Percentiles rank a stretch among this genome's conserved stretches.
These are phyloP conservation scores for Apocheima hispidaria DNA, from an alignment of 2,888 invertebrate genomes.

Conservation along the genomic window DNA sequence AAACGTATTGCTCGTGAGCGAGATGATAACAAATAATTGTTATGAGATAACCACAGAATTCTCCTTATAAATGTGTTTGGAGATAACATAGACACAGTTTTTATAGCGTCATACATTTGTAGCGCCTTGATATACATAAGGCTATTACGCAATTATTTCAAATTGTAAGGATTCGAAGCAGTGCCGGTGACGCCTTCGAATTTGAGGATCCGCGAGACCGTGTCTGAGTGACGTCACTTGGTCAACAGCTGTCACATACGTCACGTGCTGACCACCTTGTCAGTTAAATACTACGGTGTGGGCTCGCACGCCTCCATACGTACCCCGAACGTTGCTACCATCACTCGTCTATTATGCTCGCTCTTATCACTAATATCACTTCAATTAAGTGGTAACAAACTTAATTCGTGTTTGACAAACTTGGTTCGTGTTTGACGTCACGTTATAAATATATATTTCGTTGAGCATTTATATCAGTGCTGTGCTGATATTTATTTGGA, in stretches of 20 bases:
- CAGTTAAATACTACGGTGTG: slow-evolving; percentile 55
- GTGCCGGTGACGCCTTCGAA: slow-evolving; percentile 30
- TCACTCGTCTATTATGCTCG: slow-evolving; percentile 42
- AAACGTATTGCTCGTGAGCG: slow-evolving; percentile 1
- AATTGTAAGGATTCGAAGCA: slow-evolving; percentile 33
- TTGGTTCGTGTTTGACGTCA: slow-evolving; percentile 62
- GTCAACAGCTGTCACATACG: slow-evolving; percentile 40
- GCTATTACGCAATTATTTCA: slow-evolving; percentile 20
- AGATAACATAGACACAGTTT: not conserved
- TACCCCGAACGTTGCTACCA: slow-evolving; percentile 57
- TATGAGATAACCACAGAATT: not conserved
- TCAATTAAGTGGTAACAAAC: slow-evolving; percentile 66
- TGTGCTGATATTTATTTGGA: slow-evolving; percentile 31
- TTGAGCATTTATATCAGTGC: slow-evolving; percentile 34
- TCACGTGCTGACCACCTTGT: slow-evolving; percentile 50
- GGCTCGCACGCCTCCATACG: slow-evolving; percentile 66
- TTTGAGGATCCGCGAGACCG: slow-evolving; percentile 23
- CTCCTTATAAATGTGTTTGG: too few species aligned
- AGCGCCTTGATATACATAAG: slow-evolving; percentile 2
- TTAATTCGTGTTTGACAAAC: too few species aligned
- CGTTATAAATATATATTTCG: slow-evolving; percentile 25
- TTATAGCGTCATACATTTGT: not conserved
- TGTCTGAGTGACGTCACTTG: slow-evolving; percentile 33
- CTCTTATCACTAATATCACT: slow-evolving; percentile 64
- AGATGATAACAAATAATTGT: slow-evolving; percentile 10